A percentile compares a stretch with the other conserved stretches of the same genome.
phyloP scores from a whole-genome alignment of 2,797 vertebrate species.

The Hylomyscus alleni region DNA sequence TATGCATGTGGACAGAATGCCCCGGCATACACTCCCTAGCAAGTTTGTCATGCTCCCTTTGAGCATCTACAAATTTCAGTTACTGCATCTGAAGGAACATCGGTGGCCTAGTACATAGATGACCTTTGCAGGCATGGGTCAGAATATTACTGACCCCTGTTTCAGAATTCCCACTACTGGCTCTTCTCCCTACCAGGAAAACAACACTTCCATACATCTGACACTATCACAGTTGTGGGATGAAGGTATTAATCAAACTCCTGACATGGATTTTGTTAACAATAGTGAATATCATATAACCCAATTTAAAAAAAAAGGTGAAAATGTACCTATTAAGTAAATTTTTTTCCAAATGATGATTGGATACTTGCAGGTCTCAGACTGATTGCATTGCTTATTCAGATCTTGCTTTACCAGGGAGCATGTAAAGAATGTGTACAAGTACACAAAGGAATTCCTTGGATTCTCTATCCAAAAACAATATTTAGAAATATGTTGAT shows the following conservation, averaged over 20 bases:
- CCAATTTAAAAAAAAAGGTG: not conserved
- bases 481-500: not conserved
- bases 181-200: not conserved
- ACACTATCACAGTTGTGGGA: not conserved
- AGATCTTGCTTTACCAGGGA: slow-evolving; percentile 17
- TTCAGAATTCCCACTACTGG: not conserved
- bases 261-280: not conserved
- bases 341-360: not conserved
- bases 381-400: not conserved
- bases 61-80: not conserved
- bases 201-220: not conserved
- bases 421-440: not conserved
- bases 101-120: not conserved
- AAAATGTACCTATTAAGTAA: not conserved
- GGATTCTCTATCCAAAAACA: not conserved
- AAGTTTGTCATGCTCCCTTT: not conserved
- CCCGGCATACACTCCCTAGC: not conserved
- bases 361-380: slow-evolving; percentile 26
- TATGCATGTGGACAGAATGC: not conserved
- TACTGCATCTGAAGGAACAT: not conserved
- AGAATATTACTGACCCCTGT: not conserved
- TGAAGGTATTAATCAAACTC: not conserved
- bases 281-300: not conserved
- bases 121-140: not conserved
- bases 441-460: not conserved